A percentile compares a stretch with the other conserved stretches of the same genome.
Conservation (phyloP, 2,888 invertebrate genomes). For the Punctoribates punctum region DNA sequence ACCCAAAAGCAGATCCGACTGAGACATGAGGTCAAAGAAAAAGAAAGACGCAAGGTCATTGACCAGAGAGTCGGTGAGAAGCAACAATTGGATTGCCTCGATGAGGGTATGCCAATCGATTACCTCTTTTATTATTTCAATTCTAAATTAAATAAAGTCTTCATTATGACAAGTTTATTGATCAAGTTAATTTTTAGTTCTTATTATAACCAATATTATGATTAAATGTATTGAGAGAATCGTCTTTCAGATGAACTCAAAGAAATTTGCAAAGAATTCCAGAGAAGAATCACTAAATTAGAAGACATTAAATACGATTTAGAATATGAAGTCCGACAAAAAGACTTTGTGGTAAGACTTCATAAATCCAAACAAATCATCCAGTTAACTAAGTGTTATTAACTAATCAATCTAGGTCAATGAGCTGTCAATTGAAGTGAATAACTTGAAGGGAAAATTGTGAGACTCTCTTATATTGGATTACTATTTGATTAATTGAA, state of each 20-base stretch:
- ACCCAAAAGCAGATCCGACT: constrained; percentile 50
- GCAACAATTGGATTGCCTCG: constrained; percentile 47
- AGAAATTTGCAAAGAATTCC: constrained; percentile 79
- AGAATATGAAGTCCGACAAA: constrained; percentile 91
- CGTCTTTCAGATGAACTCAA: constrained; percentile 39
- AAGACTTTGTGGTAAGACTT: constrained; percentile 83
- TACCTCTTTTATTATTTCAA: too few relatives aligned
- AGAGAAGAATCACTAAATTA: constrained; percentile 83
- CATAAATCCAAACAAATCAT: background rate
- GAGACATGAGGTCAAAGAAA: constrained; percentile 49
- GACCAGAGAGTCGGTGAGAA: constrained; percentile 47
- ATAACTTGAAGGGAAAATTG: constrained; percentile 99
- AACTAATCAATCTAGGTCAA: constrained; percentile 68
- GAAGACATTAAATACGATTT: constrained; percentile 99
- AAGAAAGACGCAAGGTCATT: constrained; percentile 48
- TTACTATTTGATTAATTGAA: too few relatives aligned
- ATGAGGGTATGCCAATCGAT: constrained; percentile 50
- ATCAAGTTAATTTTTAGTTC: too few relatives aligned
- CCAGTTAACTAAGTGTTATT: background rate
- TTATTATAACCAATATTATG: too few relatives aligned
- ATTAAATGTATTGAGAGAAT: too few relatives aligned
- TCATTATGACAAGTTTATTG: too few relatives aligned
- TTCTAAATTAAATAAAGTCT: background rate
- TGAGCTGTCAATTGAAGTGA: constrained; percentile 98
- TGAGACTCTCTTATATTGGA: too few relatives aligned